phyloP scores from a whole-genome alignment of 2,113 vertebrate genomes.

The Platichthys stellatus region DNA sequence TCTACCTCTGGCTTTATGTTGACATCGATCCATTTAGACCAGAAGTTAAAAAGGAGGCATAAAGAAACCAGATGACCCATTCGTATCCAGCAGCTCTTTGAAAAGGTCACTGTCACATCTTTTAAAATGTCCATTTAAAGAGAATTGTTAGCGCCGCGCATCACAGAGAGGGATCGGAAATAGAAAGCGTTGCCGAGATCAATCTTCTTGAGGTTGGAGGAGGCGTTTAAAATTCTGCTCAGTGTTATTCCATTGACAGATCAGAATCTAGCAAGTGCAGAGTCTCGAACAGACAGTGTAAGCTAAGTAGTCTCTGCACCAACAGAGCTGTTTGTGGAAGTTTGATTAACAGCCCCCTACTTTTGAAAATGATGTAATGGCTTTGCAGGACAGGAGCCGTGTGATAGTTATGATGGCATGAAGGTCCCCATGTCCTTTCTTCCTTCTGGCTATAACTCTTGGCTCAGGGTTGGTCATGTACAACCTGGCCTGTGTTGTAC shows the following conservation, averaged over 20 bases:
- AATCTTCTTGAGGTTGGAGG: constrained; percentile 43
- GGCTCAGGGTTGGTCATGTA: background rate
- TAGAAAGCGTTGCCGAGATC: constrained; percentile 43
- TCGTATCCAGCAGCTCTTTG: constrained; percentile 26
- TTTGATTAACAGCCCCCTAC: constrained; percentile 45
- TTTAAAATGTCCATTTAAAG: constrained; percentile 52
- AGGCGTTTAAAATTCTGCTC: constrained; percentile 46
- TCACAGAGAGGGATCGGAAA: constrained; percentile 57
- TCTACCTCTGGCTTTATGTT: constrained; percentile 10
- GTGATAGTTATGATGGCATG: background rate
- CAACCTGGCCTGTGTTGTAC: background rate
- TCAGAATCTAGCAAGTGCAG: constrained; percentile 47
- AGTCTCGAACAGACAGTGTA: constrained; percentile 40
- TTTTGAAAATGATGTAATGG: constrained; percentile 7
- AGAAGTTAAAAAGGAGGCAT: constrained; percentile 36
- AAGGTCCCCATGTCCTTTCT: constrained; percentile 4
- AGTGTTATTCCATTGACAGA: constrained; percentile 33
- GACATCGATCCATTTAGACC: constrained; percentile 39
- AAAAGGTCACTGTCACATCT: constrained; percentile 65
- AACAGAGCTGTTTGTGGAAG: constrained; percentile 25
- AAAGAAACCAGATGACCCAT: constrained; percentile 40
- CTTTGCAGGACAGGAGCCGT: background rate
- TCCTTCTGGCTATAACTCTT: background rate
- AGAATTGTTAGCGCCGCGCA: constrained; percentile 37
- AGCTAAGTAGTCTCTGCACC: constrained; percentile 13